Evolutionary conservation across 2,113 vertebrate genomes (phyloP), one percentile per base, ranked within the genome.

Genomic region (Bujurquina vittata): DNA sequence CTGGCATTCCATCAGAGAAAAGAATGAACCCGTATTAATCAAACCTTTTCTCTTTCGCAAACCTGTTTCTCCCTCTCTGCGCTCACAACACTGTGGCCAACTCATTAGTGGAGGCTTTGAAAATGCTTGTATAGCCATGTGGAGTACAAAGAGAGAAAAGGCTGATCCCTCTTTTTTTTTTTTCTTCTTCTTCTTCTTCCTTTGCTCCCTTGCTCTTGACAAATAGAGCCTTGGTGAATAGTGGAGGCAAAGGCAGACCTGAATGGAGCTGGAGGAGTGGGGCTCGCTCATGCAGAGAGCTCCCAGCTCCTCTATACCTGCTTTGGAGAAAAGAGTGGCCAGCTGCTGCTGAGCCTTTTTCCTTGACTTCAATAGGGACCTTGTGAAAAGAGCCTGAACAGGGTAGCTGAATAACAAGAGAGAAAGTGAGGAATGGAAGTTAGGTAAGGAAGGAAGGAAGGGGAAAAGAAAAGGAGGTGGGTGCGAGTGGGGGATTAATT

Each of bases 231-330:
- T 49, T 5, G 69, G 77, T 95, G 93, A 95, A 95, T 92, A 92
- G 93, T 3, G 18, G 76, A 85, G 85, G 89, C 81, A 81, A 90
- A 89, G 77, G 91, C 75, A 55, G 87, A 62, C 80, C 79, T 94
- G 89, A 93, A 93, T 93, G 90, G 91, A 88, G 78, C 73, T 54
- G 82, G 88, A 91, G 89, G 88, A 93, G 90, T 67, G 92, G 87
- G 88, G 90, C 93, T 91, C 91, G 77, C 89, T 94, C 93, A 95
- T 94, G 93, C 92, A 92, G 93, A 91, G 92, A 92, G 88, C 91
- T 92, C 90, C 89, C 90, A 87, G 77, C 83, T 75, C 88, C 87
- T 93, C 89, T 89, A 94, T 94, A 94, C 93, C 90, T 94, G 88
- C 91, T 80, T 84, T 55, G 85, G 87, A 92, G 93, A 93, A 94